phyloP scores from a whole-genome alignment of 92 coral and sea anemone genomes.

The Zoanthus sansibaricus region DNA sequence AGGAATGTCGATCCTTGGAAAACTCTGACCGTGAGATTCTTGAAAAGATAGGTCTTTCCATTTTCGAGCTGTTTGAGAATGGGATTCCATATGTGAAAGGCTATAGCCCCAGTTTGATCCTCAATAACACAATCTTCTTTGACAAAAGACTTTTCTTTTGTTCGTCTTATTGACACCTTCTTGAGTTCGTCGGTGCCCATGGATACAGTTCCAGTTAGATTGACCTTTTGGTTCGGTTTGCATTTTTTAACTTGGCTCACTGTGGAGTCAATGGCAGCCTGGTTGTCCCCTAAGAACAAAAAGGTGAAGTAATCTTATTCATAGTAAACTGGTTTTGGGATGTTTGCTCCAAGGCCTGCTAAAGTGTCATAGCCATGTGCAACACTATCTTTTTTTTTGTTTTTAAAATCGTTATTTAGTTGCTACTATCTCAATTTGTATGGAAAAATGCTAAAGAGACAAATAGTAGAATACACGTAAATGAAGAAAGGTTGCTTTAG shows the following conservation, averaged over 20 bases:
- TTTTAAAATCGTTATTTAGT: conserved; percentile 15
- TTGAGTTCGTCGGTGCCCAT: conserved; percentile 63
- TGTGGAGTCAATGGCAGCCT: conserved; percentile 29
- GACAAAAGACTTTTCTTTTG: conserved; percentile 53
- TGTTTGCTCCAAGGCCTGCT: conserved; percentile 18
- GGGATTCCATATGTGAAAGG: conserved; percentile 66
- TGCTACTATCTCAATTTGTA: conserved; percentile 19
- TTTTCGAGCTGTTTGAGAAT: conserved; percentile 46
- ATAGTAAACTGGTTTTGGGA: conserved; percentile 39
- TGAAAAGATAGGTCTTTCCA: conserved; percentile 62
- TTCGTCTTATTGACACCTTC: conserved; percentile 52
- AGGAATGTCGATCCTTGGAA: conserved; percentile 63
- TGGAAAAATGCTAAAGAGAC: conserved; percentile 23
- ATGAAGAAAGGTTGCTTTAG: conserved; percentile 12
- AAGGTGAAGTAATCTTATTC: conserved; percentile 15
- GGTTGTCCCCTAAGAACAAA: conserved; percentile 31
- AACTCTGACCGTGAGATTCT: conserved; percentile 64
- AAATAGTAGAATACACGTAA: conserved; percentile 14
- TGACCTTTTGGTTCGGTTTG: conserved; percentile 73
- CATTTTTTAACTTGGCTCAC: conserved; percentile 36
- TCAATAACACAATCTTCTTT: conserved; percentile 76
- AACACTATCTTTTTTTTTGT: conserved; percentile 12
- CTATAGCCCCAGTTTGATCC: conserved; percentile 67
- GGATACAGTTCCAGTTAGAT: conserved; percentile 59
- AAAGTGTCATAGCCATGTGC: conserved; percentile 15